Base-by-base conservation (phyloP, 2,797 vertebrate species). In the Urocyon cinereoargenteus region DNA sequence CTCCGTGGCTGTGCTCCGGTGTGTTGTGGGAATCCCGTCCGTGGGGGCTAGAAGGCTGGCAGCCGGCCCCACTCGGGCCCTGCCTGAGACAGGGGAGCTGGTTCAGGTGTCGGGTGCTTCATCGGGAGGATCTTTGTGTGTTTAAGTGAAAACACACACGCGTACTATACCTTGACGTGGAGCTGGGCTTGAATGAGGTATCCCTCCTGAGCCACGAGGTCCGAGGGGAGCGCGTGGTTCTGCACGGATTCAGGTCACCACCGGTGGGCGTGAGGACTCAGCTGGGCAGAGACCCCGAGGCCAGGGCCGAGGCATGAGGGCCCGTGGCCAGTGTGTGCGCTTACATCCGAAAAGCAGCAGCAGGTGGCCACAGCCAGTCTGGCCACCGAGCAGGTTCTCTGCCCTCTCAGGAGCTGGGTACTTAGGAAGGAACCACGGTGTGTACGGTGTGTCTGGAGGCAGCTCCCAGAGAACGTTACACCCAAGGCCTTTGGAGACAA, bases 121-220 rank as follows among this genome's bases (percentile, higher is more conserved):
- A 1, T 1, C 11, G 11, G 61, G 10, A 1, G 34, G 1, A 2
- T 34, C 4, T 7, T 8, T 28, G 28, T 4, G 2, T 10, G 55
- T 11, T 28, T 3, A 12, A 36, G 22, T 14, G 28, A 26, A 26
- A 79, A 11, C 55, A 19, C 19, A 24, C 45, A 55, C 0, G 0
- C 24, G 18, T 4, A 34, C 31, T 40, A n/a, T 10, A 8, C 40
- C 19, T 36, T 31, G 24, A 11, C 18, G 8, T 21, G 66, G 19
- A 61, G 15, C 21, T 21, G 21, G 40, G 28, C 15, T 9, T 8
- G 15, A 51, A 16, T 8, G 4, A 51, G 73, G 73, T 18, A 15
- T 51, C 2, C 14, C 16, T 51, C 15, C 13, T 13, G 73, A 79
- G 21, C 45, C 45, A 15, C 22, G 64, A 49, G 11, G 36, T 45